These are phyloP conservation scores for Montipora efflorescens DNA, from an alignment of 64 coral and sea anemone genomes.

Conservation along the genomic window DNA sequence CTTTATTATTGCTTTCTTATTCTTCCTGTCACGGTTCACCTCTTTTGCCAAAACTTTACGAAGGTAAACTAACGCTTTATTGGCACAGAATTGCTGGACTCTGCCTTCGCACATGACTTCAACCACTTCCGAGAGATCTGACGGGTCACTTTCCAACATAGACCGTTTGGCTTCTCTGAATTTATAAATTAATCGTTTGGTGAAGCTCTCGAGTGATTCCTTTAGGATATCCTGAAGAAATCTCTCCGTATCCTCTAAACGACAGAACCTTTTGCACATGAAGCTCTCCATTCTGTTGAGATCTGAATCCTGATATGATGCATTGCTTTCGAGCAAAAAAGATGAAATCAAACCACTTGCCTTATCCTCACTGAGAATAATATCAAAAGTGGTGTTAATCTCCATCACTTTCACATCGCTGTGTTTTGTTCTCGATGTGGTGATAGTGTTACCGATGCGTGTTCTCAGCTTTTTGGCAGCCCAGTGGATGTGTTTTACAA, in stretches of 20 bases:
- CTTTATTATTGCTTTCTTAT: too few species aligned
- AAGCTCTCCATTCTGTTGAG: neutral
- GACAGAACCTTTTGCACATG: neutral
- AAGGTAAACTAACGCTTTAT: neutral
- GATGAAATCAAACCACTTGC: neutral
- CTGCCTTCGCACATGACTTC: conserved; percentile 3
- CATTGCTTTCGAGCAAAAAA: neutral
- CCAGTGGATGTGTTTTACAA: neutral
- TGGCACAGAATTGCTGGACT: neutral
- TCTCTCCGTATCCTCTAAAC: neutral
- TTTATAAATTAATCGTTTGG: neutral
- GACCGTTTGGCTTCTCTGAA: neutral
- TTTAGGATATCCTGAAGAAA: neutral
- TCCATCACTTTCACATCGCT: neutral
- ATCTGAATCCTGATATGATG: neutral
- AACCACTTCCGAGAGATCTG: neutral
- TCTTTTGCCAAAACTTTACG: neutral
- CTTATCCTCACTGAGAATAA: neutral
- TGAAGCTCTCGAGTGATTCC: neutral
- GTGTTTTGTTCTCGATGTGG: neutral
- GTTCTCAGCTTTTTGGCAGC: neutral
- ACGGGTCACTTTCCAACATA: neutral
- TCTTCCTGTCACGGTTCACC: neutral
- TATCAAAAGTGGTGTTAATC: neutral
- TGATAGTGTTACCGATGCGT: neutral